Conservation (phyloP, 2,797 vertebrate species). For the Girardinus metallicus region DNA sequence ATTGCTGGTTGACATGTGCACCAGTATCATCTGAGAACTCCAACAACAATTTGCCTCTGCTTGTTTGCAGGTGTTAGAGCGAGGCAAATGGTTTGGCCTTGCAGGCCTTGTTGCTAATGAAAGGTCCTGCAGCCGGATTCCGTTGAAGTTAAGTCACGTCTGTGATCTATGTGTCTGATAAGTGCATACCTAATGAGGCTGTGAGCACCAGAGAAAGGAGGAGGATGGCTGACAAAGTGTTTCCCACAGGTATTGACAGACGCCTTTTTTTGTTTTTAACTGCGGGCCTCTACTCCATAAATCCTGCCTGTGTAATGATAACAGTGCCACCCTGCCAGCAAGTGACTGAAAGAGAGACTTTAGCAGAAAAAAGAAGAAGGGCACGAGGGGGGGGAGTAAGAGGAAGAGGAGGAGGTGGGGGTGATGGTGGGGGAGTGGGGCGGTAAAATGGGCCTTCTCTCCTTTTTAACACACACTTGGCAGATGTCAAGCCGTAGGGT, state of each 20-base stretch:
- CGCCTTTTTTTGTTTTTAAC: conserved; percentile 95
- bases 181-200: conserved; percentile 97
- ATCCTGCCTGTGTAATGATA: conserved; percentile 93
- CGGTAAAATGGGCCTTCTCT: conserved; percentile 84
- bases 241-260: conserved; percentile 99
- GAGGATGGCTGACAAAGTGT: conserved; percentile 75
- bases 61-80: conserved; percentile 86
- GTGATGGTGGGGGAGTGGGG: conserved; percentile 46
- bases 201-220: conserved; percentile 60
- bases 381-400: conserved; percentile 15
- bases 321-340: conserved; percentile 85
- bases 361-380: conserved; percentile 48
- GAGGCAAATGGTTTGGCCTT: conserved; percentile 78
- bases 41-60: conserved; percentile 42
- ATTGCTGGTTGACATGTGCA: conserved; percentile 44
- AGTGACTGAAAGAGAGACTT: conserved; percentile 62
- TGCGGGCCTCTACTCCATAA: conserved; percentile 92
- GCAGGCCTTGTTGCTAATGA: conserved; percentile 90
- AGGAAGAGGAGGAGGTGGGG: conserved; percentile 33
- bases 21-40: conserved; percentile 28
- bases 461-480: conserved; percentile 94
- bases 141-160: conserved; percentile 94
- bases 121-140: conserved; percentile 93
- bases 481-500: conserved; percentile 91
- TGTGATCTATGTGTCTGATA: conserved; percentile 98